phyloP scores from a whole-genome alignment of 2,797 vertebrate species.

The Coregonus suidteri region DNA sequence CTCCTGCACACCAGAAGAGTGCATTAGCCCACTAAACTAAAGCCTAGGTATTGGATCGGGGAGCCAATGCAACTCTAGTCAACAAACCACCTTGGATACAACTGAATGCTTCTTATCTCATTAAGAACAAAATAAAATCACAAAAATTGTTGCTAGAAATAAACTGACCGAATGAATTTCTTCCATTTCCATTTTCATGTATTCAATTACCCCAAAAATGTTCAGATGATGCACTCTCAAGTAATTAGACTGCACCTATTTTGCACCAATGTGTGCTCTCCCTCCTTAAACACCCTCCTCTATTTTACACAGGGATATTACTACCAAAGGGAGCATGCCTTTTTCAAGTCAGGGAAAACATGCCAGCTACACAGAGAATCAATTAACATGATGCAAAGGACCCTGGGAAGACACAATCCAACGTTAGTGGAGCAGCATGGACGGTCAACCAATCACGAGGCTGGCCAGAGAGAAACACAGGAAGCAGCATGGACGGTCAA shows the following conservation, averaged over 20 bases:
- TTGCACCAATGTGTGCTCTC: slow-evolving; percentile 32
- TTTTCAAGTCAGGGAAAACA: slow-evolving; percentile 67
- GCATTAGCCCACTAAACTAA: background rate
- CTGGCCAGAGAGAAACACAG: slow-evolving; percentile 8
- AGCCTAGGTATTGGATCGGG: background rate
- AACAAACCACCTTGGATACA: background rate
- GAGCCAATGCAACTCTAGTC: background rate
- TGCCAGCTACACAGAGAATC: slow-evolving; percentile 64
- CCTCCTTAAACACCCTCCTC: slow-evolving; percentile 48
- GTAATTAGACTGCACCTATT: slow-evolving; percentile 26
- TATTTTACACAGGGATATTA: slow-evolving; percentile 49
- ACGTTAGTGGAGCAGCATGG: slow-evolving; percentile 30
- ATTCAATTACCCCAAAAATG: slow-evolving; percentile 21
- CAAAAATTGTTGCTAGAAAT: background rate
- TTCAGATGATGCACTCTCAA: slow-evolving; percentile 26
- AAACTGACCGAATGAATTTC: background rate
- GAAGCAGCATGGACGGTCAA: slow-evolving; percentile 27
- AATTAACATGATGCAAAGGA: slow-evolving; percentile 56
- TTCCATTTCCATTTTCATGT: background rate
- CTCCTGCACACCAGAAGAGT: background rate
- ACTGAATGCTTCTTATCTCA: background rate
- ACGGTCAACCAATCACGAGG: slow-evolving; percentile 12
- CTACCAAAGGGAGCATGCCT: slow-evolving; percentile 66
- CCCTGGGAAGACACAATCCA: slow-evolving; percentile 41
- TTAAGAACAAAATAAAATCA: background rate